Evolutionary conservation across 2,888 invertebrate genomes (phyloP).

Genomic region (Antheraea assamensis): DNA sequence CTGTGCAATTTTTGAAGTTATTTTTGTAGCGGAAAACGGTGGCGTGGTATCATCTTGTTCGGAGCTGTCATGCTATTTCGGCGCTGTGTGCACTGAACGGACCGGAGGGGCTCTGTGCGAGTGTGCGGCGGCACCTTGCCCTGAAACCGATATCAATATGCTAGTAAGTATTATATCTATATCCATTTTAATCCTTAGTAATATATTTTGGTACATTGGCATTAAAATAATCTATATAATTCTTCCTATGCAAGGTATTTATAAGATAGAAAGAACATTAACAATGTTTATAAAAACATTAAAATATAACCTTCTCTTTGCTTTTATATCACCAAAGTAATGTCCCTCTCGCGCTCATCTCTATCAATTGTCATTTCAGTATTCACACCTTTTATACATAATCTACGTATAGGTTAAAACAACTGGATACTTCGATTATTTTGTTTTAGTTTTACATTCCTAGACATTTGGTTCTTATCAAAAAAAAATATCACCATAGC

Average conservation of each 20-base stretch:
- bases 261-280: not conserved
- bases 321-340: too few relatives aligned
- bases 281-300: too few relatives aligned
- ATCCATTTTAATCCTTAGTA: not conserved
- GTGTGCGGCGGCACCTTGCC: constrained; percentile 84
- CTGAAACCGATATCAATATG: constrained; percentile 75
- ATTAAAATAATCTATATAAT: not conserved
- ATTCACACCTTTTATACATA: too few relatives aligned
- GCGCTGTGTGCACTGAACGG: constrained; percentile 90
- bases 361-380: too few relatives aligned
- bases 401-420: too few relatives aligned
- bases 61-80: constrained; percentile 91
- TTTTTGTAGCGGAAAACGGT: constrained; percentile 82
- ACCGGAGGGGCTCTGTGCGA: constrained; percentile 88
- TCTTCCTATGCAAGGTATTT: not conserved
- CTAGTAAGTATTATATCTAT: constrained; percentile 67
- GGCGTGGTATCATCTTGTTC: constrained; percentile 86
- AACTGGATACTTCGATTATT: too few relatives aligned
- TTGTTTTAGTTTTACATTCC: too few relatives aligned
- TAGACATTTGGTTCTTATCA: too few relatives aligned
- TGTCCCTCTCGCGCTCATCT: too few relatives aligned
- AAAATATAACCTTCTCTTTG: too few relatives aligned
- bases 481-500: too few relatives aligned
- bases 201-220: too few relatives aligned
- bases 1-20: not conserved